phyloP scores from a whole-genome alignment of 2,113 vertebrate species.

The human (Homo sapiens) region GRCh38 chr5:56201001-56201500 shows the following conservation, averaged over 20 bases:
- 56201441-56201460: not conserved
- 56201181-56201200: not conserved
- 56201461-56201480: not conserved
- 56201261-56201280: not conserved
- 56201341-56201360: not conserved
- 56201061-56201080: not conserved
- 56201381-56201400: not conserved
- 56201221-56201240: not conserved
- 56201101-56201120: not conserved
- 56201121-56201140: not conserved
- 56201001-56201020: not conserved
- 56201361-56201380: not conserved
- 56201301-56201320: slow-evolving; percentile 65
- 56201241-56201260: not conserved
- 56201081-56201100: not conserved
- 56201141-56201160: not conserved
- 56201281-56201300: slow-evolving; percentile 36
- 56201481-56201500: not conserved
- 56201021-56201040: not conserved
- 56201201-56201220: not conserved
- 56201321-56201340: not conserved
- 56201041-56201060: not conserved
- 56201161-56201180: not conserved
- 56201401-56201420: not conserved
- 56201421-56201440: not conserved